These are phyloP conservation scores for Heterotilapia buettikoferi DNA, from an alignment of 2,113 vertebrate species.

Conservation along the genomic window DNA sequence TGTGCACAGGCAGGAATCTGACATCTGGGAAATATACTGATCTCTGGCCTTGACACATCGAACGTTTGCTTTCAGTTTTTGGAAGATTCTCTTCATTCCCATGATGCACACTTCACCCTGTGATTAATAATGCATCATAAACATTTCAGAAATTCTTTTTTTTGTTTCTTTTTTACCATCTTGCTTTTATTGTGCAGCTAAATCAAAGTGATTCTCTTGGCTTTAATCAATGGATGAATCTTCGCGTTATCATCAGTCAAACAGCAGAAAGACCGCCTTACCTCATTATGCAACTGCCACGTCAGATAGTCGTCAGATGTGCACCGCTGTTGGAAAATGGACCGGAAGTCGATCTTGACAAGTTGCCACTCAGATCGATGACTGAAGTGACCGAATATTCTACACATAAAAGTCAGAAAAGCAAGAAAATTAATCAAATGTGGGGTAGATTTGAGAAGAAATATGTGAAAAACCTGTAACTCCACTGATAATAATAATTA, in stretches of 20 bases:
- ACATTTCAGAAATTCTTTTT: slow-evolving; percentile 21
- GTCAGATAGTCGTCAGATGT: slow-evolving; percentile 81
- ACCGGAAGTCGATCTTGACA: slow-evolving; percentile 90
- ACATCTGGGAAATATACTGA: slow-evolving; percentile 83
- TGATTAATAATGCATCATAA: slow-evolving; percentile 61
- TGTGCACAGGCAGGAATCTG: slow-evolving; percentile 86
- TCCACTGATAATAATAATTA: not conserved
- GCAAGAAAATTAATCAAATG: not conserved
- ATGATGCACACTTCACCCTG: slow-evolving; percentile 93
- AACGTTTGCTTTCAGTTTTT: slow-evolving; percentile 82
- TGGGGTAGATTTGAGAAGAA: not conserved
- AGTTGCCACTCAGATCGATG: slow-evolving; percentile 95
- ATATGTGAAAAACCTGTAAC: not conserved
- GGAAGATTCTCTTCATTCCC: slow-evolving; percentile 89
- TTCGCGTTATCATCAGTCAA: not conserved
- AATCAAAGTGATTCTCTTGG: slow-evolving; percentile 1
- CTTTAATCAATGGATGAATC: not conserved
- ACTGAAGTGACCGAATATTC: slow-evolving; percentile 91
- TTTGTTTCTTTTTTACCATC: not conserved
- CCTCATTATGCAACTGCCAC: slow-evolving; percentile 88
- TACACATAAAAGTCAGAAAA: slow-evolving; percentile 38
- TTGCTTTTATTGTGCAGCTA: slow-evolving; percentile 11
- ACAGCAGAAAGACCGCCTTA: slow-evolving; percentile 20
- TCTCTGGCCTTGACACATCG: slow-evolving; percentile 87
- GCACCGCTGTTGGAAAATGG: slow-evolving; percentile 84